Evolutionary conservation across 1,140 invertebrate species (phyloP).

Genomic region (Habropoda laboriosa): DNA sequence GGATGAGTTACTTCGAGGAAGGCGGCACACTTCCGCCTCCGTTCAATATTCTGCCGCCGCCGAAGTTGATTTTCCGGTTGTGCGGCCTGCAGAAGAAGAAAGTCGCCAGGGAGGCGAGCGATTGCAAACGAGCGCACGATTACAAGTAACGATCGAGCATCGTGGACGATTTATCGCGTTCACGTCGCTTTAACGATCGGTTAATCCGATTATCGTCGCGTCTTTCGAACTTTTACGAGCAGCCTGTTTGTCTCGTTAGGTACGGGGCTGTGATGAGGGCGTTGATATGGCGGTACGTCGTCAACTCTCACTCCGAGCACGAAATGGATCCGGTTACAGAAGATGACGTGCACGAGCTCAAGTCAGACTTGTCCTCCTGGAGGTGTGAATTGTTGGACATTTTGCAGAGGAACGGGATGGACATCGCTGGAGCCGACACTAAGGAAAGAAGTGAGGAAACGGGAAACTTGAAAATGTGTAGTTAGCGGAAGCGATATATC

Average conservation of each 20-base stretch:
- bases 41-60: slow-evolving; percentile 91
- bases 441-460: slow-evolving; percentile 88
- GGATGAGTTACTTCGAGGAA: slow-evolving; percentile 96
- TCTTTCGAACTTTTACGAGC: not conserved
- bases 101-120: slow-evolving; percentile 83
- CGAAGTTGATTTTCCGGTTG: slow-evolving; percentile 86
- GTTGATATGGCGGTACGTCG: slow-evolving; percentile 92
- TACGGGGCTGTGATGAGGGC: slow-evolving; percentile 91
- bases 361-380: slow-evolving; percentile 92
- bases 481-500: too few relatives aligned
- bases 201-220: not conserved
- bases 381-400: slow-evolving; percentile 93
- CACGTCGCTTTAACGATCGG: not conserved
- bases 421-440: slow-evolving; percentile 86
- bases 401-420: slow-evolving; percentile 90
- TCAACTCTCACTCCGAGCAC: slow-evolving; percentile 88
- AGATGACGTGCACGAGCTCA: slow-evolving; percentile 96
- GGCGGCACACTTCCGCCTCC: slow-evolving; percentile 91
- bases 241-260: slow-evolving; percentile 69
- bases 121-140: slow-evolving; percentile 78
- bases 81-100: slow-evolving; percentile 87
- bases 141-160: slow-evolving; percentile 67
- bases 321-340: slow-evolving; percentile 92
- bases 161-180: not conserved
- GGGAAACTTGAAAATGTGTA: too few relatives aligned